Base-by-base conservation (phyloP, 2,888 invertebrate species). In the Incurvaria masculella region DNA sequence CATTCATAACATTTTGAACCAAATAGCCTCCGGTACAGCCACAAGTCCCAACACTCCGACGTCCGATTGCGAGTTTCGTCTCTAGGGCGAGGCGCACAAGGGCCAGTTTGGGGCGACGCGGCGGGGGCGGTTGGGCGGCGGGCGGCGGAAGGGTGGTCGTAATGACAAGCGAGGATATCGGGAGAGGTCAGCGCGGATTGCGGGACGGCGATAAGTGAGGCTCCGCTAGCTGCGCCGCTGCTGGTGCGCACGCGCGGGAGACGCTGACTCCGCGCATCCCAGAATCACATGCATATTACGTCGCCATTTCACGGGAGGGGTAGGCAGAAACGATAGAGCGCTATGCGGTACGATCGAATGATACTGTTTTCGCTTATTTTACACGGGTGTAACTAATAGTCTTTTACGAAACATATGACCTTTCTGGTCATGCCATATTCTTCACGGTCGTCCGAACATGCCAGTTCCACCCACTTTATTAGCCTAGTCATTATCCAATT, bases 111-210 rank as follows among this genome's bases (percentile, higher is more conserved):
- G 33, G 8, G 33, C 14, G 33, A 3, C 33, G 14, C 8, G 14
- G 14, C 3, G 3, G 14, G 11, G 33, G 33, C 33, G 33, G 11
- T 14, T 4, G 14, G 11, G 14, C 3, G 11, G 33, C 11, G 3
- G 11, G 14, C 8, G 8, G 33, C 14, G 14, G 33, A 33, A 33
- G 33, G 33, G 33, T 33, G 33, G 11, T 33, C 33, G 14, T 33
- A n/a, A 14, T 33, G 33, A 33, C 33, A 33, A 33, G 8, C 33
- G 74, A 74, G 75, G 75, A 78, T 76, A 74, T 75, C 74, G 65
- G 69, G 11, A 33, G 72, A 73, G 76, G 76, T 78, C 76, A 76
- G 64, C 73, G 67, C 69, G 74, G 78, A 76, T 78, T 76, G 75
- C 70, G 74, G 72, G 71, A 11, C 11, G 6, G 33, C 33, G 33